phyloP scores from a whole-genome alignment of 2,113 vertebrate species.

The Theristicus caerulescens region DNA sequence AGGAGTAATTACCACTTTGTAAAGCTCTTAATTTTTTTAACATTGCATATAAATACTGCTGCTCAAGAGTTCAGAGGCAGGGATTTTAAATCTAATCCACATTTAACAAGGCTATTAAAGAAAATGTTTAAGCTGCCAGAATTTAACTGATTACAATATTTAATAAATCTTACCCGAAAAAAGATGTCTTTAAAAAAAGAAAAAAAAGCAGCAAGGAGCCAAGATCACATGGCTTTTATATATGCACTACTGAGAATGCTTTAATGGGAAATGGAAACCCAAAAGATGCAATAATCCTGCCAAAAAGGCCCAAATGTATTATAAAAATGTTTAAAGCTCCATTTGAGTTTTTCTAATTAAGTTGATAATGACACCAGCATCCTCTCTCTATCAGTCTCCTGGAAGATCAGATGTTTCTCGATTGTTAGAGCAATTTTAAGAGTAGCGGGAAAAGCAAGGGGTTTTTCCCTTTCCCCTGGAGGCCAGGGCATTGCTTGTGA shows the following conservation, averaged over 20 bases:
- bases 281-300: constrained; percentile 52
- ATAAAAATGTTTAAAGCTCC: constrained; percentile 52
- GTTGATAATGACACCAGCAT: constrained; percentile 31
- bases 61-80: constrained; percentile 69
- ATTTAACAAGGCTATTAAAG: constrained; percentile 78
- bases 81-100: constrained; percentile 74
- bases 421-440: not conserved
- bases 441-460: not conserved
- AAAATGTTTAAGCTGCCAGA: constrained; percentile 73
- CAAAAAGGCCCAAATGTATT: constrained; percentile 54
- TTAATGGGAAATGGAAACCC: constrained; percentile 61
- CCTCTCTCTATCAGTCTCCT: not conserved
- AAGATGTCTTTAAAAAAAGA: not conserved
- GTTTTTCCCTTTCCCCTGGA: not conserved
- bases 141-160: constrained; percentile 74
- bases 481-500: fast-evolving
- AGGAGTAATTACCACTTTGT: constrained; percentile 47
- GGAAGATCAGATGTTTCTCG: not conserved
- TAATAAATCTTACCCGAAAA: constrained; percentile 66
- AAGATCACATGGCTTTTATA: constrained; percentile 24
- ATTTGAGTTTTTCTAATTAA: constrained; percentile 35
- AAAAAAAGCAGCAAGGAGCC: constrained; percentile 22
- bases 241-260: constrained; percentile 40
- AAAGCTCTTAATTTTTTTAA: constrained; percentile 51
- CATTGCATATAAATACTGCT: constrained; percentile 37